Evolutionary conservation across 2,797 vertebrate species (phyloP).

Genomic region (Hipposideros larvatus): DNA sequence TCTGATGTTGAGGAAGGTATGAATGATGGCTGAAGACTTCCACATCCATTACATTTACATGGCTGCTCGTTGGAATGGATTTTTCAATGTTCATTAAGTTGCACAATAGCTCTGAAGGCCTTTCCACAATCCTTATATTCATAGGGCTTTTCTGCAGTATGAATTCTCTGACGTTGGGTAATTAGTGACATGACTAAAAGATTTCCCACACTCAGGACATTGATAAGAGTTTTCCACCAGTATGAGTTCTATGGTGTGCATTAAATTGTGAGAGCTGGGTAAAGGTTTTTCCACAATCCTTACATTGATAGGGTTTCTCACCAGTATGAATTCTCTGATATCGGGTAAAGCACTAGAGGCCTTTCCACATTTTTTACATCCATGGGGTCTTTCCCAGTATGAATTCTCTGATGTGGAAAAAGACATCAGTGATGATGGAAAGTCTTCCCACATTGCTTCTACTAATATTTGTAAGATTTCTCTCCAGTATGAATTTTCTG

Average conservation of each 20-base stretch:
- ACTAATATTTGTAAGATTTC: background rate
- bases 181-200: background rate
- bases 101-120: background rate
- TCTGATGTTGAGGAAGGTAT: background rate
- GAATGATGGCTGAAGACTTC: background rate
- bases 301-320: background rate
- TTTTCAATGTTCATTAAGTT: background rate
- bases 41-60: background rate
- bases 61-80: background rate
- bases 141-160: slow-evolving; percentile 51
- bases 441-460: background rate
- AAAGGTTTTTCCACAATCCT: background rate
- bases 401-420: background rate
- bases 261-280: background rate
- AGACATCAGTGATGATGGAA: no score
- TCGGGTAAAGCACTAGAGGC: background rate
- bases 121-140: slow-evolving; percentile 24
- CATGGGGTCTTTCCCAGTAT: background rate
- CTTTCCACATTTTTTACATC: background rate
- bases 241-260: no score
- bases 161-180: slow-evolving; percentile 61
- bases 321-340: background rate
- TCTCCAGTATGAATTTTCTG: background rate
- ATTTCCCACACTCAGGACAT: no score
- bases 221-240: no score